These are phyloP conservation scores for Eira barbara DNA, from an alignment of 2,113 vertebrate genomes.

Conservation along the genomic window DNA sequence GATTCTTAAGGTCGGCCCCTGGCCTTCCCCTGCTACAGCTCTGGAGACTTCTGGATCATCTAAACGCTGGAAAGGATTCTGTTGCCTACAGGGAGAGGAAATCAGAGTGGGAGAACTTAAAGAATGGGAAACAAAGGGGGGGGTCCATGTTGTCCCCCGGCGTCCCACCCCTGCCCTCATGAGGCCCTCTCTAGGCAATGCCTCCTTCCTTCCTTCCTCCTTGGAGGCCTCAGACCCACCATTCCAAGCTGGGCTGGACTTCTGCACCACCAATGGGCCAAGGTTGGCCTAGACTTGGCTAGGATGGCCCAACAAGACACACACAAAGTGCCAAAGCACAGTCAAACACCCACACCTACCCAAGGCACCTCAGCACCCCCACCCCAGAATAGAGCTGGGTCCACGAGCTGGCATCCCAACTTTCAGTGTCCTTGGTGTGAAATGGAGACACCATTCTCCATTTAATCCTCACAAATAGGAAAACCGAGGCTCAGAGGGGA, in stretches of 20 bases:
- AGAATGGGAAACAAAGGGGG: not conserved
- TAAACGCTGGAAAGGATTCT: not conserved
- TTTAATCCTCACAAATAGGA: not conserved
- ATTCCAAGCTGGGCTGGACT: not conserved
- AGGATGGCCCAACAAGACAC: not conserved
- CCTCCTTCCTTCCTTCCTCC: not conserved
- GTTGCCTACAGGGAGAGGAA: not conserved
- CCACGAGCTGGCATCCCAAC: accelerated
- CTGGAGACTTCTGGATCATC: not conserved
- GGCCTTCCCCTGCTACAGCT: not conserved
- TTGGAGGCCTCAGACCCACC: not conserved
- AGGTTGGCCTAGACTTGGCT: not conserved
- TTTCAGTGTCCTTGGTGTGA: not conserved
- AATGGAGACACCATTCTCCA: not conserved
- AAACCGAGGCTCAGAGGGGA: accelerated
- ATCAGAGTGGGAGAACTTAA: not conserved
- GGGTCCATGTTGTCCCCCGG: not conserved
- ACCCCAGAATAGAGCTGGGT: not conserved
- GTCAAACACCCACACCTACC: no score
- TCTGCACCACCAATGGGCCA: not conserved
- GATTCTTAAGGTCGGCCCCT: not conserved
- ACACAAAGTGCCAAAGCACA: not conserved
- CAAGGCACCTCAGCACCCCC: not conserved
- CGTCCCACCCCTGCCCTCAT: not conserved
- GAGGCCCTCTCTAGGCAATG: no score